Conservation (phyloP, 2,888 invertebrate species). For the Ditylenchus weischeri region DNA sequence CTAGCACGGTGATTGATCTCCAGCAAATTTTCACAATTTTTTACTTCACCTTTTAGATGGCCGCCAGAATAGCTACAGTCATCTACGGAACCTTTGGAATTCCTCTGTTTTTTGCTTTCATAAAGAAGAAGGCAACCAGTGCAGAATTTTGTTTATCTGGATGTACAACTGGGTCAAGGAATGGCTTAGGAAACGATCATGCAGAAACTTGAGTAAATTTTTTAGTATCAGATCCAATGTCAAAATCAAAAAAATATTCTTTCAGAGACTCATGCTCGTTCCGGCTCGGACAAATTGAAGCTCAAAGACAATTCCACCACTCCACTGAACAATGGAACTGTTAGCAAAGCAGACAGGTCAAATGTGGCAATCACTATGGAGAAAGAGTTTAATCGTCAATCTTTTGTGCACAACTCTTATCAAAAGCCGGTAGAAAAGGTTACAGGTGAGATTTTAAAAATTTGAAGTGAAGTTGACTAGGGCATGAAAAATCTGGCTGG, state of each 20-base stretch:
- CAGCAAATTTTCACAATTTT: neutral
- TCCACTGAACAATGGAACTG: neutral
- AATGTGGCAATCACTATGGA: constrained; percentile 1
- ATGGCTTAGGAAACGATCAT: constrained; percentile 17
- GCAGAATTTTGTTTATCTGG: constrained; percentile 40
- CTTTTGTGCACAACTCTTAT: neutral
- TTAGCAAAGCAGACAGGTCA: neutral
- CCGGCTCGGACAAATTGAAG: neutral
- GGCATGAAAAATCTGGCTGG: too few species aligned
- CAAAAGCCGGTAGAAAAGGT: too few species aligned
- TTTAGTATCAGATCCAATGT: neutral
- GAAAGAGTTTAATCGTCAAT: constrained; percentile 1
- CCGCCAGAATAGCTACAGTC: constrained; percentile 41
- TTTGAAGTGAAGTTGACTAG: too few species aligned
- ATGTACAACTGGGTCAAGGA: constrained; percentile 38
- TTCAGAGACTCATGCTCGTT: too few species aligned
- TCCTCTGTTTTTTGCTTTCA: constrained; percentile 52
- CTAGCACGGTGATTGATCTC: constrained; percentile 32
- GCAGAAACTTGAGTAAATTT: neutral
- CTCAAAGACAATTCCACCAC: neutral
- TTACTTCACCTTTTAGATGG: neutral
- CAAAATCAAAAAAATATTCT: neutral
- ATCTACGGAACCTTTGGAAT: constrained; percentile 48
- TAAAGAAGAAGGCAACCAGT: constrained; percentile 50
- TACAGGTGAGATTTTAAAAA: too few species aligned